phyloP scores from a whole-genome alignment of 2,797 vertebrate species.

The Ceryle rudis region DNA sequence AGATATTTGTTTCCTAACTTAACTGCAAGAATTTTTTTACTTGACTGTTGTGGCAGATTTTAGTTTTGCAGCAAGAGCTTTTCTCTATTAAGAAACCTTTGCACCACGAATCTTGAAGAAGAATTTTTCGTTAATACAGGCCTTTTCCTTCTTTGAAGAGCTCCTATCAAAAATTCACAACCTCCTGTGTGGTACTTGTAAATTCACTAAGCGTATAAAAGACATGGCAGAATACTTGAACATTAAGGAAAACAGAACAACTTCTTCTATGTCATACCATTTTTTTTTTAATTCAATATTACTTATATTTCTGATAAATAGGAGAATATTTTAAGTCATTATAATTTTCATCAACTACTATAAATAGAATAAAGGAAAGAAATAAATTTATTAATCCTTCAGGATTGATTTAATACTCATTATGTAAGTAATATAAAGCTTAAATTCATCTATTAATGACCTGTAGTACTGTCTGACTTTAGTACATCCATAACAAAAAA shows the following conservation, averaged over 20 bases:
- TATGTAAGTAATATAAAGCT: not conserved
- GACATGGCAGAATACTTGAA: constrained; percentile 65
- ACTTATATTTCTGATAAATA: constrained; percentile 16
- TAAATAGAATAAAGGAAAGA: not conserved
- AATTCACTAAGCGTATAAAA: constrained; percentile 75
- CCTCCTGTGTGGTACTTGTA: constrained; percentile 77
- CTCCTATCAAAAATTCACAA: constrained; percentile 79
- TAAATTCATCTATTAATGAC: not conserved
- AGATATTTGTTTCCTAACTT: constrained; percentile 19
- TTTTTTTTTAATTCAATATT: not conserved
- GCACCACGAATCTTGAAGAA: constrained; percentile 75
- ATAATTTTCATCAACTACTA: not conserved
- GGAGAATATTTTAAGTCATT: not conserved
- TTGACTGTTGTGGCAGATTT: constrained; percentile 52
- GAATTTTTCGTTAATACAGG: constrained; percentile 81
- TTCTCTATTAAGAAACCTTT: constrained; percentile 75
- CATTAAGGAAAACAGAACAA: constrained; percentile 70
- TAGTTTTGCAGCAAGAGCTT: constrained; percentile 71
- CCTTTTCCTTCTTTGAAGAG: constrained; percentile 78
- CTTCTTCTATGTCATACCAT: not conserved
- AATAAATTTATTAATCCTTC: not conserved
- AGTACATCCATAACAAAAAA: not conserved
- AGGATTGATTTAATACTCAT: not conserved
- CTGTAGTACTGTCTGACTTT: not conserved
- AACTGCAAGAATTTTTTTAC: constrained; percentile 4